These are phyloP conservation scores for Enchytraeus crypticus DNA, from an alignment of 2,888 invertebrate species.

Conservation along the genomic window DNA sequence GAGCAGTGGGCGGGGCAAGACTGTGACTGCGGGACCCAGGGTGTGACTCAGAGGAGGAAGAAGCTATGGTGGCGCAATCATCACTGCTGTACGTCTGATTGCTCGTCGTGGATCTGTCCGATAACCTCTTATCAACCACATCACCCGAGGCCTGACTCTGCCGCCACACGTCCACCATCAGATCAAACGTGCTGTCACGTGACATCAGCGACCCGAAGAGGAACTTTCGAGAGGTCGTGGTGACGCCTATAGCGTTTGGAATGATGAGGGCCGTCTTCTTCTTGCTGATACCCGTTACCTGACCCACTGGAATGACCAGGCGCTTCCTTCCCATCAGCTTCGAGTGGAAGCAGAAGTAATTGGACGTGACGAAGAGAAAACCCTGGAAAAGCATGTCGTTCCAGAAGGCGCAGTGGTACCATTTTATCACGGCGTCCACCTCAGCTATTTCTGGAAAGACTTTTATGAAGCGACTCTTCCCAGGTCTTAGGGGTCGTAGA, in stretches of 20 bases:
- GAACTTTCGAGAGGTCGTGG: slow-evolving; percentile 55
- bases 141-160: too few relatives aligned
- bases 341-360: slow-evolving; percentile 91
- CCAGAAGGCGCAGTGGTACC: slow-evolving; percentile 54
- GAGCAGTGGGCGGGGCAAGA: too few relatives aligned
- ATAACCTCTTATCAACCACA: too few relatives aligned
- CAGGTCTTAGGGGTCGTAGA: background rate
- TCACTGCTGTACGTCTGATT: background rate
- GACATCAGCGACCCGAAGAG: slow-evolving; percentile 78
- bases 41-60: too few relatives aligned
- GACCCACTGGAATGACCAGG: slow-evolving; percentile 76
- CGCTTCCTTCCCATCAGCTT: slow-evolving; percentile 87
- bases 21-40: too few relatives aligned
- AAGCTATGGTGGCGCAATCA: background rate
- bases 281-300: slow-evolving; percentile 77
- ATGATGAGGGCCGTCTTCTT: slow-evolving; percentile 88
- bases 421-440: background rate
- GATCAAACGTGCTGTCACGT: slow-evolving; percentile 74
- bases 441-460: slow-evolving; percentile 2
- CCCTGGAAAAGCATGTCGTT: slow-evolving; percentile 87
- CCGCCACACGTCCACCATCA: slow-evolving; percentile 69
- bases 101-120: background rate
- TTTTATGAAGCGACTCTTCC: background rate
- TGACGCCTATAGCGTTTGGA: slow-evolving; percentile 83
- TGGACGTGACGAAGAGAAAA: slow-evolving; percentile 83